A percentile compares a stretch with the other conserved stretches of the same genome.
Evolutionary conservation across 2,888 invertebrate genomes (phyloP).

Genomic region (Brachycybe producta): DNA sequence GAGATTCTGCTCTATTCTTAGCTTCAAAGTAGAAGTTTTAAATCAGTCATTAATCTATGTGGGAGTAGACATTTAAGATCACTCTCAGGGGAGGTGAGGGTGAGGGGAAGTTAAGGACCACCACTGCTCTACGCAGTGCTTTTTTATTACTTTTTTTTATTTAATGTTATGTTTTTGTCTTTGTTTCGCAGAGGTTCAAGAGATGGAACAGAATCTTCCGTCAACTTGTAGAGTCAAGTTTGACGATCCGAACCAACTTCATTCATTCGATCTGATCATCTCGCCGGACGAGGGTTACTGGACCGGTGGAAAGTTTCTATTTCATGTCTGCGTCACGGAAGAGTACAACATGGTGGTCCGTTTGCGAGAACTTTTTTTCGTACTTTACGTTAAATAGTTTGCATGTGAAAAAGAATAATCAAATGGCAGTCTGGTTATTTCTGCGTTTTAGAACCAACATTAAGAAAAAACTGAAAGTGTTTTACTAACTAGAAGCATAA

Average conservation of each 20-base stretch:
- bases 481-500: too few species aligned
- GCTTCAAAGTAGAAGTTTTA: too few species aligned
- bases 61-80: too few species aligned
- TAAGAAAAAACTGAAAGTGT: too few species aligned
- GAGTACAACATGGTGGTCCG: slow-evolving; percentile 93
- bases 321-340: slow-evolving; percentile 73
- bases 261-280: slow-evolving; percentile 64
- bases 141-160: too few species aligned
- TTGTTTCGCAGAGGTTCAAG: slow-evolving; percentile 44
- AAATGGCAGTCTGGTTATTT: not conserved
- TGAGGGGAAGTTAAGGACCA: too few species aligned
- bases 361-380: too few species aligned
- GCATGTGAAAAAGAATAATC: not conserved
- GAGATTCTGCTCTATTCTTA: too few species aligned
- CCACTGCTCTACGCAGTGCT: too few species aligned
- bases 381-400: slow-evolving; percentile 1
- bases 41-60: too few species aligned
- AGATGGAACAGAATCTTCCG: slow-evolving; percentile 76
- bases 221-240: slow-evolving; percentile 64
- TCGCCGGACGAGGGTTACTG: slow-evolving; percentile 78
- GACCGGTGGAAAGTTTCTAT: slow-evolving; percentile 73
- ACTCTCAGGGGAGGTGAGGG: too few species aligned
- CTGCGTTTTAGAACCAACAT: too few species aligned
- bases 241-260: slow-evolving; percentile 66
- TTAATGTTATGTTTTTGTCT: slow-evolving; percentile 10